Conservation (phyloP, 1,140 invertebrate genomes). For the Drosophila murphyi region DNA sequence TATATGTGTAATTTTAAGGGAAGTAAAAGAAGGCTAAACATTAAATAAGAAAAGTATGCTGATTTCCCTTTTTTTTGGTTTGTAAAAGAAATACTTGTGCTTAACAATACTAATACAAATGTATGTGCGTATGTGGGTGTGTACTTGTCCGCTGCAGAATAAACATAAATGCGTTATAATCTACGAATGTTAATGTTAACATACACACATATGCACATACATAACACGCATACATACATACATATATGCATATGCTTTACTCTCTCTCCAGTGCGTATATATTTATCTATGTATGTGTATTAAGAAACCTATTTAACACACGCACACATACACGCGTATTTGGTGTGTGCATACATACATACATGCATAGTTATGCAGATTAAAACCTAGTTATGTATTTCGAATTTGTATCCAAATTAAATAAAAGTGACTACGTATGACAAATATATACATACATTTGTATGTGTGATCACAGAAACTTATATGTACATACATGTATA, state of each 20-base stretch:
- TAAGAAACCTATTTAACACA: constrained; percentile 6
- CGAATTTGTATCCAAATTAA: neutral
- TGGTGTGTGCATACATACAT: neutral
- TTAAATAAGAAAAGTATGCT: constrained; percentile 21
- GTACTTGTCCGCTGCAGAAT: neutral
- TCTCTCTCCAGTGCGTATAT: constrained; percentile 24
- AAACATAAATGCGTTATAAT: constrained; percentile 1
- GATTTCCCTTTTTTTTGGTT: constrained; percentile 28
- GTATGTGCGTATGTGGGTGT: neutral
- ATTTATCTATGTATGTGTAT: constrained; percentile 9
- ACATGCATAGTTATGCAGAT: constrained; percentile 6
- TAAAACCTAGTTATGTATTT: constrained; percentile 5
- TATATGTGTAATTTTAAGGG: neutral
- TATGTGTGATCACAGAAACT: constrained; percentile 10
- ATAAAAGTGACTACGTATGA: constrained; percentile 1
- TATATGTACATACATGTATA: neutral
- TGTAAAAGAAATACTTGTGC: constrained; percentile 2
- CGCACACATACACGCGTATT: neutral
- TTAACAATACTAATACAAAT: constrained; percentile 4
- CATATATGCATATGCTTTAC: constrained; percentile 15
- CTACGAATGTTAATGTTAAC: neutral
- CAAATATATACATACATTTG: constrained; percentile 18
- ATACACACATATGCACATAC: constrained; percentile 10
- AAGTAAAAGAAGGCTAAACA: constrained; percentile 36
- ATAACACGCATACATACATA: constrained; percentile 4